phyloP scores from a whole-genome alignment of 92 coral and sea anemone species.

The Parazoanthus atlanticus region DNA sequence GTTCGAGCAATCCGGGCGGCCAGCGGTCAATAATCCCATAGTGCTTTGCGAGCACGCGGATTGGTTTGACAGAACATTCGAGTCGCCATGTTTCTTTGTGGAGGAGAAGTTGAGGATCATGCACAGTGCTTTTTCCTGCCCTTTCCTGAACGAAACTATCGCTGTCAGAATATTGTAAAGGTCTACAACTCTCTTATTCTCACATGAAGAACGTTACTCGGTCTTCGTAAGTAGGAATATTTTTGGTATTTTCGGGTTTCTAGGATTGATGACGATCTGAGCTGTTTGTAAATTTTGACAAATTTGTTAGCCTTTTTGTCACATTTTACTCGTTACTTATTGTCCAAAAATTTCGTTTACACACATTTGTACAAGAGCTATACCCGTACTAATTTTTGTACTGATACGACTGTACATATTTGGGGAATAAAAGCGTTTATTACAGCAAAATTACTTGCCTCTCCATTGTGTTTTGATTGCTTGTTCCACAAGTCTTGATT shows the following conservation, averaged over 20 bases:
- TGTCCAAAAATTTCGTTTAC: not conserved
- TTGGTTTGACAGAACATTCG: not conserved
- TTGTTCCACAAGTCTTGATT: not conserved
- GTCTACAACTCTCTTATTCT: too few relatives aligned
- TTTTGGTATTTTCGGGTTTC: too few relatives aligned
- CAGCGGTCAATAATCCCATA: not conserved
- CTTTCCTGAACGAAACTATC: too few relatives aligned
- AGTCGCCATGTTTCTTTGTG: not conserved
- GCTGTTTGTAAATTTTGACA: not conserved
- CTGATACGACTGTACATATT: not conserved
- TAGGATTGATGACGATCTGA: too few relatives aligned
- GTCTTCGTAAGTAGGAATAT: too few relatives aligned
- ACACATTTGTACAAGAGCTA: not conserved
- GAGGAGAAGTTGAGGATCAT: too few relatives aligned
- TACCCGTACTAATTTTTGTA: not conserved
- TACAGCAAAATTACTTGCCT: not conserved
- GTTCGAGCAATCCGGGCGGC: not conserved
- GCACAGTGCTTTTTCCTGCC: too few relatives aligned
- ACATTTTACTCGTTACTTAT: too few relatives aligned
- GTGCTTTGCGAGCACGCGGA: not conserved
- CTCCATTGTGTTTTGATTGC: not conserved
- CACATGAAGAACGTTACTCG: too few relatives aligned
- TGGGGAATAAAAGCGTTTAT: not conserved
- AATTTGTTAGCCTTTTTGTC: not conserved
- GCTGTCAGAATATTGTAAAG: too few relatives aligned